Base-by-base conservation (phyloP, 2,113 vertebrate genomes). In the Tretioscincus oriximinensis region DNA sequence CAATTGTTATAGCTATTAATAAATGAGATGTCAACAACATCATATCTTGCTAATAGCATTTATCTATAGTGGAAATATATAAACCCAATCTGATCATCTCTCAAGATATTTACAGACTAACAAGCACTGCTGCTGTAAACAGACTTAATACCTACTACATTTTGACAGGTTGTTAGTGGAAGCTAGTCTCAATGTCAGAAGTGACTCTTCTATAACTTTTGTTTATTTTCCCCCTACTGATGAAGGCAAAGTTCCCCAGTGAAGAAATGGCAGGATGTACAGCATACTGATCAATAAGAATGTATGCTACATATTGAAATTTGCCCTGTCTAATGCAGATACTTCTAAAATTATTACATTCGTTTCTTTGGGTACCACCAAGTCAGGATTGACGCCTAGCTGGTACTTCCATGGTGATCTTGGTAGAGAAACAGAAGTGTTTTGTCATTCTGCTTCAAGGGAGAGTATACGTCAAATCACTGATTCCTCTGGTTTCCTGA, bases 111-210 rank as follows among this genome's bases (percentile, higher is more conserved):
- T 75, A 60, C 51, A 79, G 1, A 26, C 2, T 77, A 9, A 73
- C n/a, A 35, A 69, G 28, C 60, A 60, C 49, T 51, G 41, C 22
- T 78, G 8, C 14, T 6, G 10, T 51, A 64, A 76, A n/a, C 11
- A 28, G 47, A 5, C 74, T 85, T 73, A 77, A 54, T 67, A 69
- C 58, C 28, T 41, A 5, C 4, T 78, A 29, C 29, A 85, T 81
- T 80, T 74, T 79, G 82, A 68, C 70, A 83, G 70, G 16, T 47
- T 76, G 73, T 31, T 63, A 60, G 76, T 81, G 80, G 81, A 80
- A 83, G 63, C 31, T 80, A 72, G 29, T n/a, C 69, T 61, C 3
- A n/a, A 78, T 49, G 71, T 74, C 71, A 73, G 76, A 84, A 26
- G 51, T 61, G 77, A 73, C 35, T 26, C 9, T 61, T 74, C 51